These are phyloP conservation scores for Kryptolebias marmoratus DNA, from an alignment of 2,113 vertebrate species.

Conservation along the genomic window DNA sequence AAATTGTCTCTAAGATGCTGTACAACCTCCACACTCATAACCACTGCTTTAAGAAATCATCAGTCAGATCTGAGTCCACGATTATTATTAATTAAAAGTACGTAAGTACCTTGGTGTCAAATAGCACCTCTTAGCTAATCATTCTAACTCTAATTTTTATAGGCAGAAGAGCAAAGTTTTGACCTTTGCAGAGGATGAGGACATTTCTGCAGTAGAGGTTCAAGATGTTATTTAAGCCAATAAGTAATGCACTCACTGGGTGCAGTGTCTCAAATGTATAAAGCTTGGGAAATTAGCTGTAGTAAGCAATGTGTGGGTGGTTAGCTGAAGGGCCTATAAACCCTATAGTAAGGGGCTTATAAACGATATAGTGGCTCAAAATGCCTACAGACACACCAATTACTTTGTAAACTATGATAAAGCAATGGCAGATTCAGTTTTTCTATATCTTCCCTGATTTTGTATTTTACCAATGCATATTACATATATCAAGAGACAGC, in stretches of 20 bases:
- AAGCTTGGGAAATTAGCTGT: constrained; percentile 44
- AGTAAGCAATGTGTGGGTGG: constrained; percentile 31
- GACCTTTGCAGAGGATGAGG: constrained; percentile 20
- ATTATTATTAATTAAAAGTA: constrained; percentile 40
- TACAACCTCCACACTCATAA: constrained; percentile 14
- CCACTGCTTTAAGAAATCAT: constrained; percentile 27
- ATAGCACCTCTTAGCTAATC: constrained; percentile 22
- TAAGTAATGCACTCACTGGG: constrained; percentile 4
- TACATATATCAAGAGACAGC: not conserved
- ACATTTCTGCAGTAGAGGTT: constrained; percentile 27
- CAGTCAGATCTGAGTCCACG: constrained; percentile 17
- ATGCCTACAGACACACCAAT: constrained; percentile 32
- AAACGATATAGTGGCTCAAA: constrained; percentile 8
- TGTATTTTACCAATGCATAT: constrained; percentile 24
- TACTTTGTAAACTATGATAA: constrained; percentile 15
- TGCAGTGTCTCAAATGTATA: constrained; percentile 26
- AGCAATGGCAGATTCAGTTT: not conserved
- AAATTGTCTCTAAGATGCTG: constrained; percentile 16
- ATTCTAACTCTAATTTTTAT: constrained; percentile 30
- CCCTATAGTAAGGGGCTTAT: constrained; percentile 23
- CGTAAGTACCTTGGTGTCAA: constrained; percentile 31
- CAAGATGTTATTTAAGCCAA: constrained; percentile 57
- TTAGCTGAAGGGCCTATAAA: constrained; percentile 13
- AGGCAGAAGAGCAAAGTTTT: not conserved
- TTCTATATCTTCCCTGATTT: constrained; percentile 23